Conservation (phyloP, 2,113 vertebrate genomes). For the Trichomycterus rosablanca region DNA sequence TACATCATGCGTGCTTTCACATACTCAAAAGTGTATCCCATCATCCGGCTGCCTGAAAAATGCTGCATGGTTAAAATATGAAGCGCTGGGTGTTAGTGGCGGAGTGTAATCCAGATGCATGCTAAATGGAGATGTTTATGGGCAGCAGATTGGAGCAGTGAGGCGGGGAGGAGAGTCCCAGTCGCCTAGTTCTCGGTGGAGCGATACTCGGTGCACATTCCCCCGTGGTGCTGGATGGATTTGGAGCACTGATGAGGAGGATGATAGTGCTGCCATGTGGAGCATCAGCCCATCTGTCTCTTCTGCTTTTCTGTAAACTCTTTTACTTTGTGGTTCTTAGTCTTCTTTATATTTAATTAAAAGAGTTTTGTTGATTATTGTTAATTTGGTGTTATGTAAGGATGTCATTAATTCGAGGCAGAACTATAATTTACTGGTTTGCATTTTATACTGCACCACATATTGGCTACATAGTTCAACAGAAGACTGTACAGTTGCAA, state of each 20-base stretch:
- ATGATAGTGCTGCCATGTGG: constrained; percentile 59
- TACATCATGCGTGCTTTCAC: too few species aligned
- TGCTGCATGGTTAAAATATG: constrained; percentile 43
- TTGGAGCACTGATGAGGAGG: constrained; percentile 62
- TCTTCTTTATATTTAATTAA: neutral
- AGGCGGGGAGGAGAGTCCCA: constrained; percentile 60
- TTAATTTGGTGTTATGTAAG: too few species aligned
- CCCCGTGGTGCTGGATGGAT: constrained; percentile 54
- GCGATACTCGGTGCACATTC: constrained; percentile 58
- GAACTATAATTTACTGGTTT: too few species aligned
- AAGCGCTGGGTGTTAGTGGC: constrained; percentile 31
- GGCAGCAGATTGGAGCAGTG: constrained; percentile 50
- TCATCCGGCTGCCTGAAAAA: constrained; percentile 47
- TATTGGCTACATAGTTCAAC: too few species aligned
- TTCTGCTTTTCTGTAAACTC: constrained; percentile 37
- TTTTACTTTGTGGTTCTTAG: constrained; percentile 17
- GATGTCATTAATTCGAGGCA: too few species aligned
- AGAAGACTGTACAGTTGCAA: too few species aligned
- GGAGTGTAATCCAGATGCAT: constrained; percentile 44
- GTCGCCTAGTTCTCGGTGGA: constrained; percentile 61
- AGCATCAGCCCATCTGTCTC: constrained; percentile 59
- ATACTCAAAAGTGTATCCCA: constrained; percentile 1
- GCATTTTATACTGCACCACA: too few species aligned
- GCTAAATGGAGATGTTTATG: constrained; percentile 59
- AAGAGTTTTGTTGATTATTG: too few species aligned